These are phyloP conservation scores for Morelia viridis DNA, from an alignment of 2,797 vertebrate genomes.

Conservation along the genomic window DNA sequence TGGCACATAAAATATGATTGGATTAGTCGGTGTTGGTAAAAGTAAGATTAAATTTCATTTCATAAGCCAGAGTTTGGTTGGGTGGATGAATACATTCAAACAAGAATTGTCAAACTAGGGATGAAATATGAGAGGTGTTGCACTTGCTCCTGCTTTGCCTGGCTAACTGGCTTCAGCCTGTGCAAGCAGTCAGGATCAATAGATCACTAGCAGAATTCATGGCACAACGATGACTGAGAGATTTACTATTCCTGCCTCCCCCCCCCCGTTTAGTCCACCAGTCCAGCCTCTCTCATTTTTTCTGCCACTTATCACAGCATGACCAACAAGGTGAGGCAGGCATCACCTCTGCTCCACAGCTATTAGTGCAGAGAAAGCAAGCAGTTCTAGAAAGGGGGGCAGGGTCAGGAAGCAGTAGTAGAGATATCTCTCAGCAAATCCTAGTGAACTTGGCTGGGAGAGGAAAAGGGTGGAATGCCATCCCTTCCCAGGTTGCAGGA, in stretches of 20 bases:
- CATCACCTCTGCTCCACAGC: neutral
- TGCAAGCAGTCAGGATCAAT: neutral
- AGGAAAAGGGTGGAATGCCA: neutral
- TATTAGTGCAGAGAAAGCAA: neutral
- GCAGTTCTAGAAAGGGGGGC: neutral
- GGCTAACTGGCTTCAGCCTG: neutral
- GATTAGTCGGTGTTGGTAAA: neutral
- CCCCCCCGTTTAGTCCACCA: neutral
- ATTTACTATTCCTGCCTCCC: neutral
- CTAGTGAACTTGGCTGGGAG: neutral
- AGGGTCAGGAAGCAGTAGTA: neutral
- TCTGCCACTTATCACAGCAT: neutral
- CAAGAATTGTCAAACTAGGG: neutral
- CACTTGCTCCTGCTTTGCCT: neutral
- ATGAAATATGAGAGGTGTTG: neutral
- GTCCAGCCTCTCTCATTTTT: neutral
- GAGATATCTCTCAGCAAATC: neutral
- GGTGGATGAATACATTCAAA: neutral
- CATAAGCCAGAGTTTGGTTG: neutral
- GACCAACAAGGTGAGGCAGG: neutral
- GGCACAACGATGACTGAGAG: neutral
- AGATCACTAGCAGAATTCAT: neutral
- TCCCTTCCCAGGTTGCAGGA: neutral
- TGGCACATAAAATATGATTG: neutral
- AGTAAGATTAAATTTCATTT: neutral